Percentiles rank a stretch among this genome's conserved stretches.
Conservation (phyloP, 2,888 invertebrate genomes). For the Dichetophora obliterata region DNA sequence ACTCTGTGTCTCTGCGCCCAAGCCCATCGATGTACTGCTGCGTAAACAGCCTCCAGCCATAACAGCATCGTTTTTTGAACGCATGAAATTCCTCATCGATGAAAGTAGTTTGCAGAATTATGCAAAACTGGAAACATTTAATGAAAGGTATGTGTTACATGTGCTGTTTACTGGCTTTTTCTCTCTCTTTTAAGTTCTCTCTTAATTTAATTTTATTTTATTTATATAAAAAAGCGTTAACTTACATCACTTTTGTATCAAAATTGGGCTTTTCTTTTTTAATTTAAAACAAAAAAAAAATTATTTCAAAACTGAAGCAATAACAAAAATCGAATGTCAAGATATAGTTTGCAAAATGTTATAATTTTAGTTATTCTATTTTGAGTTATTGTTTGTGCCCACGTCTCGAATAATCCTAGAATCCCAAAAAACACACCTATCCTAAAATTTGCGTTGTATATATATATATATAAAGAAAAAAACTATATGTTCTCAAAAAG, state of each 20-base stretch:
- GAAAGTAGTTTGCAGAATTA: conserved; percentile 98
- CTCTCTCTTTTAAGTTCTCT: conserved; percentile 29
- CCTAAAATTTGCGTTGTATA: conserved; percentile 46
- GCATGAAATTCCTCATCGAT: conserved; percentile 98
- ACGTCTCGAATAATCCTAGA: conserved; percentile 62
- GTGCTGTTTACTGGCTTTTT: conserved; percentile 39
- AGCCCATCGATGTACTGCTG: conserved; percentile 94
- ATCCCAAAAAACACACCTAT: conserved; percentile 53
- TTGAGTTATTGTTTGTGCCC: conserved; percentile 66
- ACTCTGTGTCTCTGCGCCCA: conserved; percentile 93
- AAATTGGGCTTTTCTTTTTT: conserved; percentile 43
- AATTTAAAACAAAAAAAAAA: conserved; percentile 41
- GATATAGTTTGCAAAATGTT: conserved; percentile 27
- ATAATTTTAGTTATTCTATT: conserved; percentile 35
- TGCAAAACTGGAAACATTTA: conserved; percentile 94
- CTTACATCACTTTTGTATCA: conserved; percentile 13
- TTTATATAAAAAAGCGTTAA: conserved; percentile 35
- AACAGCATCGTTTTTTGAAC: conserved; percentile 97
- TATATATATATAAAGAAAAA: conserved; percentile 57
- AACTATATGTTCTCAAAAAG: conserved; percentile 54
- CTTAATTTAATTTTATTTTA: conserved; percentile 37
- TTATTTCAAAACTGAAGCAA: conserved; percentile 1
- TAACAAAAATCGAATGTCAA: conserved; percentile 22
- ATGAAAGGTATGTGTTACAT: conserved; percentile 86
- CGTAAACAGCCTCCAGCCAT: conserved; percentile 96